Conservation (phyloP, 2,797 vertebrate genomes). For the Holocentrus rufus region DNA sequence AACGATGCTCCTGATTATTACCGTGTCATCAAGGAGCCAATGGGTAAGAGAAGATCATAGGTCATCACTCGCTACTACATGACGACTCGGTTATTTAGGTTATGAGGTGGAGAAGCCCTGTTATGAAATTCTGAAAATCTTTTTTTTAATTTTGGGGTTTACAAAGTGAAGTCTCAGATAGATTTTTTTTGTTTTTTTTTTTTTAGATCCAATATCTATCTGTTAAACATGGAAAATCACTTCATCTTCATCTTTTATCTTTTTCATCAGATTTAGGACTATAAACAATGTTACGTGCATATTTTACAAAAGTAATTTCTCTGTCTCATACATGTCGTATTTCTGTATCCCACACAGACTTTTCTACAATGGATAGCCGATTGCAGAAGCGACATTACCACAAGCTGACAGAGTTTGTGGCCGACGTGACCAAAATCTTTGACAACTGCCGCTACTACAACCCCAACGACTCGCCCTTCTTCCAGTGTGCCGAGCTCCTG, state of each 20-base stretch:
- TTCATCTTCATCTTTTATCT: too few relatives aligned
- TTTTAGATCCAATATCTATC: too few relatives aligned
- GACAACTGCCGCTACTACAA: constrained; percentile 99
- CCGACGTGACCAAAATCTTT: constrained; percentile 99
- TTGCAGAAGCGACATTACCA: constrained; percentile 94
- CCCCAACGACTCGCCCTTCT: constrained; percentile 97
- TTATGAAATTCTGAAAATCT: too few relatives aligned
- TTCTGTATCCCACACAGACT: constrained; percentile 78
- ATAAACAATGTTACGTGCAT: neutral
- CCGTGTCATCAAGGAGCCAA: constrained; percentile 96
- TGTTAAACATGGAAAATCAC: too few relatives aligned
- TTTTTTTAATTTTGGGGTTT: too few relatives aligned
- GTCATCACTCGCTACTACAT: neutral
- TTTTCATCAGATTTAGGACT: neutral
- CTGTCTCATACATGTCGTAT: neutral
- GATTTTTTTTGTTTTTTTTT: too few relatives aligned
- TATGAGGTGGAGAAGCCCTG: too few relatives aligned
- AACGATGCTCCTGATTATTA: constrained; percentile 98
- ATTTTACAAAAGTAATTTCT: neutral
- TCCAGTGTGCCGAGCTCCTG: constrained; percentile 96
- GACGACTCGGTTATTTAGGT: too few relatives aligned
- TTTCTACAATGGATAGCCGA: constrained; percentile 96
- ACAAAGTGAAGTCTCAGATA: too few relatives aligned
- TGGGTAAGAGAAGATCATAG: constrained; percentile 85
- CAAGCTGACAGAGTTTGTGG: constrained; percentile 98